Base-by-base conservation (phyloP, 1,140 invertebrate species). In the Patella vulgata region DNA sequence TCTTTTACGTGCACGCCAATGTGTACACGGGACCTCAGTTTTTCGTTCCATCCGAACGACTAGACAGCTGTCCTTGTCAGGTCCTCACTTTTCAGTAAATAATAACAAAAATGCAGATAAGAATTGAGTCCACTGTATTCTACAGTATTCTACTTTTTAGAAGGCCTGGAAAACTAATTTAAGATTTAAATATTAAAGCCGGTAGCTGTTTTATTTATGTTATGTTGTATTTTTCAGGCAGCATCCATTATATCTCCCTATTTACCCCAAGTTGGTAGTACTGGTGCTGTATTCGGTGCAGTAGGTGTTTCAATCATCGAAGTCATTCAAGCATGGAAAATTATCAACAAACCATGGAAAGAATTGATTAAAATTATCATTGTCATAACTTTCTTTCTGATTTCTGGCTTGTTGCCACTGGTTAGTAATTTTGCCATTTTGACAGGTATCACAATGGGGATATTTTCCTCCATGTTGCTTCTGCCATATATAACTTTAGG, bases 401-500 rank as follows among this genome's bases (percentile, higher is more conserved):
- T 73, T 19, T 40, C 57, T 44, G 79, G 79, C 30, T 72, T 74
- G 1, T 51, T 81, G n/a, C 76, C 73, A 14, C 72, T 70, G 31
- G 54, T 81, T 14, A 73, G 72, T 52, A 65, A 73, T 9, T 69
- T 71, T 47, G 58, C 59, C 5, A 67, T 70, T 51, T n/a, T 81
- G 1, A 48, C 62, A 30, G 77, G 79, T 3, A 44, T 77, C 25
- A 30, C 73, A 19, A 61, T 68, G 19, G 79, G 79, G 1, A 46
- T 68, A 25, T 33, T 78, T 2, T 65, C 57, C 53, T 66, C 70
- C 25, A 12, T 75, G 1, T 39, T 71, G 6, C 27, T 78, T 11
- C 52, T 81, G 21, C 79, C 79, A 2, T 79, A 75, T 58, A 68
- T 81, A 14, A 74, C 73, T 9, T 72, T 74, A 36, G 70, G 71